Conservation (phyloP, 2,888 invertebrate genomes). For the Mesorhabditis belari region DNA sequence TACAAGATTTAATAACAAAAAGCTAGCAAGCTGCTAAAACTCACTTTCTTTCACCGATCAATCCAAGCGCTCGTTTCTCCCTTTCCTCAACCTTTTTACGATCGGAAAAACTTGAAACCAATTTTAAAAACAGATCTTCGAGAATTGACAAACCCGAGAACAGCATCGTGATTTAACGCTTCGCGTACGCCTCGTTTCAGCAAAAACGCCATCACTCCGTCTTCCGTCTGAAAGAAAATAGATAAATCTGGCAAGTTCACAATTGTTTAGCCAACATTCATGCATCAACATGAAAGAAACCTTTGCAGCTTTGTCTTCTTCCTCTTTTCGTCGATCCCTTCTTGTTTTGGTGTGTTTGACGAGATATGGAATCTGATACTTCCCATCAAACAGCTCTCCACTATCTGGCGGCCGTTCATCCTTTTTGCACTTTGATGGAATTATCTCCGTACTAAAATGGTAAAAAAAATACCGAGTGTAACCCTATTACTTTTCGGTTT, state of each 20-base stretch:
- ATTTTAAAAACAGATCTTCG: neutral
- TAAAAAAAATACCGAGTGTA: no score
- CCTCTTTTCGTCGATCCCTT: constrained; percentile 3
- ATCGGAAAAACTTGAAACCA: neutral
- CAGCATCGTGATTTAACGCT: neutral
- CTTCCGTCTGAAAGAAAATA: neutral
- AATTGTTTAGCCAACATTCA: no score
- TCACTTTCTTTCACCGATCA: neutral
- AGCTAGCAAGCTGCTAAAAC: neutral
- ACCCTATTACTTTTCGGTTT: neutral
- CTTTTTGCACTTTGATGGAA: neutral
- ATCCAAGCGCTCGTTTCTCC: neutral
- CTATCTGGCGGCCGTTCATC: neutral
- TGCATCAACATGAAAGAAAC: no score
- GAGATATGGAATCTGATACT: constrained; percentile 65
- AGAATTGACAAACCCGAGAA: neutral
- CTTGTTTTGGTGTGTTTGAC: constrained; percentile 59
- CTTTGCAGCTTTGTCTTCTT: constrained; percentile 7
- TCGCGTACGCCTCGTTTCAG: neutral
- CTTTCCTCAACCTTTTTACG: neutral
- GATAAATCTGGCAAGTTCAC: no score
- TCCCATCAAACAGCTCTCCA: constrained; percentile 3
- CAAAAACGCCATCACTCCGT: neutral
- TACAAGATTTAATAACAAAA: no score
- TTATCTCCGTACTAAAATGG: neutral